Evolutionary conservation across 37 sponge, comb jelly and placozoan genomes (phyloP).

Genomic region (Axinella damicornis): DNA sequence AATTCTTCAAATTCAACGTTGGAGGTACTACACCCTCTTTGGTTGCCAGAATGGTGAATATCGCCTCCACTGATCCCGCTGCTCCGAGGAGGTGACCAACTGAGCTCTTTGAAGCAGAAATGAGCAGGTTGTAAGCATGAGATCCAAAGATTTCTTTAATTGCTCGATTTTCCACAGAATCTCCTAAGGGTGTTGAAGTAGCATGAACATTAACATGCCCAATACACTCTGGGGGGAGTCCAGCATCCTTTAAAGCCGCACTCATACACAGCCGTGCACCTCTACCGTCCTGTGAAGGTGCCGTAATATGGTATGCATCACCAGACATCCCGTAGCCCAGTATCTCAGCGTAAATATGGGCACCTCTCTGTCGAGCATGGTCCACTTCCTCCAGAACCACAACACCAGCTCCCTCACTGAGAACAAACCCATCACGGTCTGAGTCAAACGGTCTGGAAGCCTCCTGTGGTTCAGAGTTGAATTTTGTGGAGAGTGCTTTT

Average conservation of each 20-base stretch:
- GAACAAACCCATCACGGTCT: conserved; percentile 92
- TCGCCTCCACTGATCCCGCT: conserved; percentile 89
- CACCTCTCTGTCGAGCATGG: conserved; percentile 80
- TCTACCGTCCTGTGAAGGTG: conserved; percentile 79
- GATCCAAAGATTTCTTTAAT: conserved; percentile 70
- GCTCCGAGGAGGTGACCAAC: conserved; percentile 91
- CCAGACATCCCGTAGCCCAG: conserved; percentile 93
- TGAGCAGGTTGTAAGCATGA: conserved; percentile 51
- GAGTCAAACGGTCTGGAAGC: conserved; percentile 96
- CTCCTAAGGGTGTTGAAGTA: conserved; percentile 96
- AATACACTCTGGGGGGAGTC: conserved; percentile 41
- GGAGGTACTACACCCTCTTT: conserved; percentile 77
- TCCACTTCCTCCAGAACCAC: conserved; percentile 85
- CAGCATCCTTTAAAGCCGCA: conserved; percentile 84
- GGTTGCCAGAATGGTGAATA: conserved; percentile 79
- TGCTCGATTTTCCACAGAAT: conserved; percentile 64
- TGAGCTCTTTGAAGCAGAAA: conserved; percentile 84
- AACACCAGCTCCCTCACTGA: conserved; percentile 91
- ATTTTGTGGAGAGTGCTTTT: conserved; percentile 79
- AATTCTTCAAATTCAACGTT: conserved; percentile 79
- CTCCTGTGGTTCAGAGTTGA: conserved; percentile 71
- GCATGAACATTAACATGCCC: conserved; percentile 95
- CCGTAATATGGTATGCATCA: conserved; percentile 96
- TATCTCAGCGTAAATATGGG: conserved; percentile 83
- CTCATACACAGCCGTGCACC: conserved; percentile 87